Evolutionary conservation across 1,140 invertebrate genomes (phyloP).

Genomic region (Pseudomyrmex concolor): DNA sequence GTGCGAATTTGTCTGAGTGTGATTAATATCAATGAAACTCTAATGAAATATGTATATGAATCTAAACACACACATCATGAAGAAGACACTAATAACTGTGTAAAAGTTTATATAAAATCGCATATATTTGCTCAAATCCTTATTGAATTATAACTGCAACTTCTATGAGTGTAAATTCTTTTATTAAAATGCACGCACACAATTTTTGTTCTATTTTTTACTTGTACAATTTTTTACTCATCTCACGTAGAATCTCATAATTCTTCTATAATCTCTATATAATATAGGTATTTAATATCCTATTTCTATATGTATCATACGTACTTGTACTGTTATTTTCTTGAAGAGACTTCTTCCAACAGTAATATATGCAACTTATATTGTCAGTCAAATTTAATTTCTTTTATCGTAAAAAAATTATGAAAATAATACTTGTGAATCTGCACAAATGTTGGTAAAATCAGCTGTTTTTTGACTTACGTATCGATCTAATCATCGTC

Average conservation of each 20-base stretch:
- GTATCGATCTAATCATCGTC: conserved; percentile 32
- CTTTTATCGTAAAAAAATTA: neutral
- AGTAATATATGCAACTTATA: neutral
- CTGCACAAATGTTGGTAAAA: neutral
- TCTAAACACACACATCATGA: neutral
- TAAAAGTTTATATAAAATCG: conserved; percentile 40
- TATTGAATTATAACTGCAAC: neutral
- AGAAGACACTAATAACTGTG: conserved; percentile 6
- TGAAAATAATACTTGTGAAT: neutral
- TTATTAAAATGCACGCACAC: neutral
- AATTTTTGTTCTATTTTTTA: neutral
- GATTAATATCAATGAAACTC: neutral
- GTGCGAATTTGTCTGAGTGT: conserved; percentile 18
- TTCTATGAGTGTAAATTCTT: neutral
- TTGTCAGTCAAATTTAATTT: neutral
- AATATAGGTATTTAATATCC: neutral
- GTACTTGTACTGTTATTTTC: neutral
- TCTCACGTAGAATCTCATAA: neutral
- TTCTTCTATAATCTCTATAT: neutral
- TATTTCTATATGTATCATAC: neutral
- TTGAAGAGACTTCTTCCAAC: neutral
- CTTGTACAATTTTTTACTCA: neutral
- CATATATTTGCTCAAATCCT: neutral
- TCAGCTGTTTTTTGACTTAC: neutral
- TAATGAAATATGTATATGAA: neutral